A percentile compares a stretch with the other conserved stretches of the same genome.
Evolutionary conservation across 2,113 vertebrate species (phyloP).

Genomic region (Chamaea fasciata): DNA sequence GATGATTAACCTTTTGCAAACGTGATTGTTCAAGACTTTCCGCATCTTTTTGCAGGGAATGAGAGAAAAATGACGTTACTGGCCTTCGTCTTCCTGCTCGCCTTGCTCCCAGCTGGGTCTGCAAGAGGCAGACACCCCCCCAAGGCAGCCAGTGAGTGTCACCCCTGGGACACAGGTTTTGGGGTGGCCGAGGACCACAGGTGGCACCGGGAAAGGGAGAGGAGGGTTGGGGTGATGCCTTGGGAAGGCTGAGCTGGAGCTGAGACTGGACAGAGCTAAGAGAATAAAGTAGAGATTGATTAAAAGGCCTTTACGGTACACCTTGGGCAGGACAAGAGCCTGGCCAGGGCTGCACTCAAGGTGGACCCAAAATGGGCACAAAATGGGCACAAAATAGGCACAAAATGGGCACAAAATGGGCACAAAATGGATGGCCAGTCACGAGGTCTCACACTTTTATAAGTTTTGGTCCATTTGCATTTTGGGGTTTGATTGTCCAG

Average conservation of each 20-base stretch:
- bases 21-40: background rate
- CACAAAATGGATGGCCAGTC: background rate
- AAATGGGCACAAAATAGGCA: too few relatives aligned
- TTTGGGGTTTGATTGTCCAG: background rate
- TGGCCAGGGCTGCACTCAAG: background rate
- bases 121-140: background rate
- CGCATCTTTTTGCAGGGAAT: background rate
- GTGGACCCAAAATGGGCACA: background rate
- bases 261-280: background rate
- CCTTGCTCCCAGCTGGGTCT: background rate
- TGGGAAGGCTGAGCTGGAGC: too few relatives aligned
- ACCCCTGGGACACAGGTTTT: rapidly evolving
- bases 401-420: too few relatives aligned
- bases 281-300: background rate
- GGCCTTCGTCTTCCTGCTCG: background rate
- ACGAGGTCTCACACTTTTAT: background rate
- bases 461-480: background rate
- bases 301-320: background rate
- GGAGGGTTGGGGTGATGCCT: background rate
- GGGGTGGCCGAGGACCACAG: background rate
- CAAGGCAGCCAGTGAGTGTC: background rate
- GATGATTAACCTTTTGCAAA: background rate
- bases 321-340: background rate
- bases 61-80: background rate
- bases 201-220: background rate